Percentiles rank a stretch among this genome's conserved stretches.
These are phyloP conservation scores for Latrodectus elegans DNA, from an alignment of 2,888 invertebrate genomes.

Conservation along the genomic window DNA sequence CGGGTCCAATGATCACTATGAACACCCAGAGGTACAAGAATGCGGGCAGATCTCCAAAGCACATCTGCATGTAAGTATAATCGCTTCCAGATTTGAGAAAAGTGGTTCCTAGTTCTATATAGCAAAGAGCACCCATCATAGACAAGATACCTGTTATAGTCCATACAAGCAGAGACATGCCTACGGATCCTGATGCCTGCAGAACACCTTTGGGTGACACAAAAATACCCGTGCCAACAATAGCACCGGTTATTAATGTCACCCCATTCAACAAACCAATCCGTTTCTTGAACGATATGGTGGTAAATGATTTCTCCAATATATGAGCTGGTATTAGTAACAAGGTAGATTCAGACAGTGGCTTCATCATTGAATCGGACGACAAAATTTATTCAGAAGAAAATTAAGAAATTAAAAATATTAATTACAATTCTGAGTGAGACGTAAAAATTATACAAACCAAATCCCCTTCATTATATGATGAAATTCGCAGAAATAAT, in stretches of 20 bases:
- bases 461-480: too few species aligned
- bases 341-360: constrained; percentile 20
- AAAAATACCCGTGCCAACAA: constrained; percentile 96
- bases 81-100: constrained; percentile 97
- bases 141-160: constrained; percentile 89
- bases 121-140: constrained; percentile 95
- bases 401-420: too few species aligned
- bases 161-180: constrained; percentile 92
- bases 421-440: too few species aligned
- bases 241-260: constrained; percentile 95
- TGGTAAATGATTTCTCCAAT: neutral
- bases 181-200: constrained; percentile 88
- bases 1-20: constrained; percentile 86
- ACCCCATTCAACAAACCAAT: constrained; percentile 90
- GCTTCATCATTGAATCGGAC: constrained; percentile 15
- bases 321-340: constrained; percentile 9
- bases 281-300: constrained; percentile 77
- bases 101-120: constrained; percentile 93
- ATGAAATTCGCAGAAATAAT: too few species aligned
- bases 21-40: constrained; percentile 98
- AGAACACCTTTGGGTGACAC: constrained; percentile 95
- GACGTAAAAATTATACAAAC: too few species aligned
- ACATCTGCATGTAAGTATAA: constrained; percentile 95
- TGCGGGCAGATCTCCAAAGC: constrained; percentile 93
- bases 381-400: neutral